Evolutionary conservation across 2,797 vertebrate genomes (phyloP).

Genomic region (Triplophysa bombifrons): DNA sequence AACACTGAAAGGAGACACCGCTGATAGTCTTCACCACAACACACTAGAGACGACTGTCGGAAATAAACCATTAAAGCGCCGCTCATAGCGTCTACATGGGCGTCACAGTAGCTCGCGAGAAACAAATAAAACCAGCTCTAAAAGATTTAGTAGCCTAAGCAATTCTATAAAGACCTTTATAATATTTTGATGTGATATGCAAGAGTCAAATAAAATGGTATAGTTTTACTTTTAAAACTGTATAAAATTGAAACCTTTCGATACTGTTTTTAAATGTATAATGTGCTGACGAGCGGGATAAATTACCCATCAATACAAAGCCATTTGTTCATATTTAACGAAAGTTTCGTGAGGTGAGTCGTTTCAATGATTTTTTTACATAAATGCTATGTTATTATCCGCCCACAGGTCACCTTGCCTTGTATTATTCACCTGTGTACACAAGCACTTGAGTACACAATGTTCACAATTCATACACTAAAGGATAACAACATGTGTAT

Average conservation of each 20-base stretch:
- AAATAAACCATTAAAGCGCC: slow-evolving; percentile 35
- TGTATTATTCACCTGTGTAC: slow-evolving; percentile 46
- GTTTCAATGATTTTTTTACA: neutral
- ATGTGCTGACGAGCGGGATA: slow-evolving; percentile 11
- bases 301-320: too few species aligned
- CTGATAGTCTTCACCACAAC: slow-evolving; percentile 23
- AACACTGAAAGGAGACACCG: slow-evolving; percentile 46
- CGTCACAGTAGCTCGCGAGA: too few species aligned
- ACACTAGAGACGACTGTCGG: slow-evolving; percentile 7
- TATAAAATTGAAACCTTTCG: too few species aligned
- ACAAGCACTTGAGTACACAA: slow-evolving; percentile 16
- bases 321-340: neutral
- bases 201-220: too few species aligned
- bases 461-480: slow-evolving; percentile 32
- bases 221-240: too few species aligned
- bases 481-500: slow-evolving; percentile 7
- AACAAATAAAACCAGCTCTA: too few species aligned
- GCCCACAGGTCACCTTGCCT: slow-evolving; percentile 11
- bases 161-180: neutral
- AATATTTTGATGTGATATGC: neutral
- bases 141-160: too few species aligned
- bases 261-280: too few species aligned
- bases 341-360: neutral
- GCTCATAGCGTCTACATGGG: neutral
- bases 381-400: neutral